These are phyloP conservation scores for Hexactinellida sp. DNA, from an alignment of 37 sponge, comb jelly and placozoan genomes.

Conservation along the genomic window DNA sequence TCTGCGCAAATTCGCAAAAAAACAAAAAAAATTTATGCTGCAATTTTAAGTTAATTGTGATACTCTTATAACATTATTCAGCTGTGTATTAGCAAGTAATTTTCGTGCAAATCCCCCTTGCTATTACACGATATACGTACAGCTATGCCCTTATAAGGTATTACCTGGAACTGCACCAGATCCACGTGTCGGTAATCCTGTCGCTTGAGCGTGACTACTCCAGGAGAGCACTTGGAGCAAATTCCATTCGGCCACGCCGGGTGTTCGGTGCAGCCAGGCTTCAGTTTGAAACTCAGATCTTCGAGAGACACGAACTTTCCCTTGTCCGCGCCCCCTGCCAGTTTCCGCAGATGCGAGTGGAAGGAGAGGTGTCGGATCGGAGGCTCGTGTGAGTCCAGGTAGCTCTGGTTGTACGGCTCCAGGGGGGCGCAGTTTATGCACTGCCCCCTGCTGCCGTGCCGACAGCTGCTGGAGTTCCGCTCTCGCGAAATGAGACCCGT, in stretches of 20 bases:
- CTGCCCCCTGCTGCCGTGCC: slow-evolving; percentile 53
- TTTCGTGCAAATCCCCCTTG: no score
- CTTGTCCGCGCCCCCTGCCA: slow-evolving; percentile 75
- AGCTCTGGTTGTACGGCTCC: slow-evolving; percentile 63
- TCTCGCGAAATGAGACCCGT: slow-evolving; percentile 56
- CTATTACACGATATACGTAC: no score
- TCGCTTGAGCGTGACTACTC: slow-evolving; percentile 74
- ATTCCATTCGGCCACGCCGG: slow-evolving; percentile 89
- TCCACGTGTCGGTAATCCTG: slow-evolving; percentile 90
- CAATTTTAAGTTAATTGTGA: no score
- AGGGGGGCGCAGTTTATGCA: slow-evolving; percentile 83
- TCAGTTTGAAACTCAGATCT: slow-evolving; percentile 65
- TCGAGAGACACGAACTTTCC: slow-evolving; percentile 81
- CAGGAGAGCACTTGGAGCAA: slow-evolving; percentile 81
- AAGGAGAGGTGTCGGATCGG: slow-evolving; percentile 86
- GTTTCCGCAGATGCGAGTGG: slow-evolving; percentile 72
- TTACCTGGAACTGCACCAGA: slow-evolving; percentile 32
- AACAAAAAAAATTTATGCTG: no score
- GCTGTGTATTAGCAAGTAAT: no score
- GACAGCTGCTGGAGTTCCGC: slow-evolving; percentile 70
- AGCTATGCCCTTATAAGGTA: no score
- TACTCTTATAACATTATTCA: no score
- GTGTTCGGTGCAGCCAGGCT: slow-evolving; percentile 70
- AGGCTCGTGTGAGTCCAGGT: slow-evolving; percentile 51
- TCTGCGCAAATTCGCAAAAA: no score